Evolutionary conservation across 1,140 invertebrate genomes (phyloP), one percentile per base, ranked within the genome.

Genomic region (Eufriesea mexicana): DNA sequence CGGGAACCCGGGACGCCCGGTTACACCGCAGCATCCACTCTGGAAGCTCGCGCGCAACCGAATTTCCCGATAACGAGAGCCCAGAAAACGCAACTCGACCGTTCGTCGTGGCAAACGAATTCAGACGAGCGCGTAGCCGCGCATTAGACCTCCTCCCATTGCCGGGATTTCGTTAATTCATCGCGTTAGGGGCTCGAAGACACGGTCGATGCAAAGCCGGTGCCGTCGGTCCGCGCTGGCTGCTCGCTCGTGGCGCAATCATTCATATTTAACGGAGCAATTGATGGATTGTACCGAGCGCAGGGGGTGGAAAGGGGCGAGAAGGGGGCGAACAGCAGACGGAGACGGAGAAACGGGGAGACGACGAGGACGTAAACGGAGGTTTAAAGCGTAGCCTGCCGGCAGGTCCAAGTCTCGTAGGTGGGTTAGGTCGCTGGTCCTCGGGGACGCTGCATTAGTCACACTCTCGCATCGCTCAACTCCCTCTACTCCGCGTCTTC

Each of bases 401-500:
- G 35, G 71, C 54, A 68, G 68, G 61, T 68, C 64, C 62, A 67
- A 77, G 73, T 64, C 80, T 59, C 59, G 78, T 47, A 45, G 71
- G 55, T 71, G 70, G 67, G 67, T 66, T 68, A 83, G 76, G 75
- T 84, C 54, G 67, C 42, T 4, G 73, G 71, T 86, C 86, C 87
- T 87, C 55, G 57, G 81, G 85, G 89, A 89, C 78, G 79, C 76
- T 88, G 79, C 90, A 91, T 91, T 90, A 91, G 90, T 91, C 90
- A 90, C 89, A 87, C 84, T 90, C 84, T 85, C 80, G 87, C 89
- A 89, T 89, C 89, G 84, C 88, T 90, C 87, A 86, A 64, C 79
- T 76, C 62, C 28, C 45, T 55, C 28, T n/a, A 14, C n/a, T 23
- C n/a, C 49, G 0, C 61, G 28, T 28, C 57, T 66, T 47, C 28